A percentile compares a stretch with the other conserved stretches of the same genome.
phyloP scores from a whole-genome alignment of 2,113 vertebrate species.

The Nycticebus coucang region DNA sequence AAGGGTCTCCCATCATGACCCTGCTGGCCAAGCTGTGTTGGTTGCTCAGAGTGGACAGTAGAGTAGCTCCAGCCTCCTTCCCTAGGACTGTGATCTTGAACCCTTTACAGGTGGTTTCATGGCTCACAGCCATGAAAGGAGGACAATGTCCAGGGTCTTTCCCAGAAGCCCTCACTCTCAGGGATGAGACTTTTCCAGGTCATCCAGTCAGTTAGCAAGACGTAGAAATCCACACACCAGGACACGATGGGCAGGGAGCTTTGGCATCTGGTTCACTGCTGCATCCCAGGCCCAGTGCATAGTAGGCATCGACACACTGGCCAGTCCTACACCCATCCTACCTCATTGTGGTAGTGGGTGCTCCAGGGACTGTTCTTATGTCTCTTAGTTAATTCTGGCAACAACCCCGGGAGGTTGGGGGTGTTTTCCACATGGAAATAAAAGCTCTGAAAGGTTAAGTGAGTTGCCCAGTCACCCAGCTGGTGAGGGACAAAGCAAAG shows the following conservation, averaged over 20 bases:
- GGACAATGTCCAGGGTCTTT: not conserved
- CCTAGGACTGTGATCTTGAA: not conserved
- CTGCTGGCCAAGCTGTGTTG: no score
- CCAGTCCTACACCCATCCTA: no score
- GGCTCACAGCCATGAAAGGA: not conserved
- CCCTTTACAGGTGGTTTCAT: not conserved
- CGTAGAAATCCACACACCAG: not conserved
- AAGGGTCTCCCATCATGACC: not conserved
- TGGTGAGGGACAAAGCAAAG: not conserved
- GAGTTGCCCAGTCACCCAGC: not conserved
- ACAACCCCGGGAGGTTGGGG: not conserved
- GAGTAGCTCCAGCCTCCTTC: not conserved
- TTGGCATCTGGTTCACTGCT: not conserved
- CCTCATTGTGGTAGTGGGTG: not conserved
- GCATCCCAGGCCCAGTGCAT: not conserved
- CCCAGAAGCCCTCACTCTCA: not conserved
- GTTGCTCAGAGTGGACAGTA: not conserved
- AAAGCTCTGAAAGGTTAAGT: not conserved
- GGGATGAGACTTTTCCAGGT: not conserved
- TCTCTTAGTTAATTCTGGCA: not conserved
- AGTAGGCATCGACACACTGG: not conserved
- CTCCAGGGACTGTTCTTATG: not conserved
- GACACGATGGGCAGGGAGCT: not conserved
- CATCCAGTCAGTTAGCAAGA: not conserved
- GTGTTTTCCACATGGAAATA: not conserved